Percentiles rank a stretch among this genome's conserved stretches.
phyloP scores from a whole-genome alignment of 2,888 invertebrate genomes.

The Stratiomys singularior region DNA sequence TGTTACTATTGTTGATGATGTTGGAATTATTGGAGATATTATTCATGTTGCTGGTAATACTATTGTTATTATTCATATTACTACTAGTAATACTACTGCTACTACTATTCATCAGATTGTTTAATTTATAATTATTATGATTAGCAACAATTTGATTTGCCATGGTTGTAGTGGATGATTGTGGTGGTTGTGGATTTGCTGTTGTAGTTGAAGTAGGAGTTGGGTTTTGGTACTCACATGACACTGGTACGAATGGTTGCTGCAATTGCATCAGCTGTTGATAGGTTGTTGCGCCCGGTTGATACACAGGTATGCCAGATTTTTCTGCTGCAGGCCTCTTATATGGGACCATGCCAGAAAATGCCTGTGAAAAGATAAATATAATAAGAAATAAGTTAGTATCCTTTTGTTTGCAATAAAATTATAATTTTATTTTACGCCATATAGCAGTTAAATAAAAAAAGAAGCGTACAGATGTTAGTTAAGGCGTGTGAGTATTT shows the following conservation, averaged over 20 bases:
- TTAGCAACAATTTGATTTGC: constrained; percentile 61
- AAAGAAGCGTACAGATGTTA: neutral
- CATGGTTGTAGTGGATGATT: constrained; percentile 59
- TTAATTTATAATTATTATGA: constrained; percentile 51
- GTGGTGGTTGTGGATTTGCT: constrained; percentile 56
- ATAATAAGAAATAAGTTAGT: neutral
- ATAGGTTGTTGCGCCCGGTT: constrained; percentile 89
- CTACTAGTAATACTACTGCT: constrained; percentile 53
- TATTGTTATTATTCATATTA: constrained; percentile 49
- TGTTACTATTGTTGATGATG: constrained; percentile 51
- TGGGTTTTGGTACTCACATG: constrained; percentile 87
- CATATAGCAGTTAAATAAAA: too few species aligned
- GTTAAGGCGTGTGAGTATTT: constrained; percentile 12
- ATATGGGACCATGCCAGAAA: constrained; percentile 95
- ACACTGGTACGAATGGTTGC: constrained; percentile 97
- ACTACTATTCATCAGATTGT: constrained; percentile 51
- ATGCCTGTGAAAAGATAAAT: constrained; percentile 72
- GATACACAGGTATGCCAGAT: constrained; percentile 95
- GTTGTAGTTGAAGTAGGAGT: constrained; percentile 59
- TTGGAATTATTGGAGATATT: constrained; percentile 51
- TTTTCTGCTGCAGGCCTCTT: constrained; percentile 97
- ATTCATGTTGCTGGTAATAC: constrained; percentile 44
- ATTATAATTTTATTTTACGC: too few species aligned
- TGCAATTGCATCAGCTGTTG: constrained; percentile 94
- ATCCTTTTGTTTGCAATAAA: too few species aligned